Base-by-base conservation (phyloP, 2,888 invertebrate species). In the Agrochola lota region DNA sequence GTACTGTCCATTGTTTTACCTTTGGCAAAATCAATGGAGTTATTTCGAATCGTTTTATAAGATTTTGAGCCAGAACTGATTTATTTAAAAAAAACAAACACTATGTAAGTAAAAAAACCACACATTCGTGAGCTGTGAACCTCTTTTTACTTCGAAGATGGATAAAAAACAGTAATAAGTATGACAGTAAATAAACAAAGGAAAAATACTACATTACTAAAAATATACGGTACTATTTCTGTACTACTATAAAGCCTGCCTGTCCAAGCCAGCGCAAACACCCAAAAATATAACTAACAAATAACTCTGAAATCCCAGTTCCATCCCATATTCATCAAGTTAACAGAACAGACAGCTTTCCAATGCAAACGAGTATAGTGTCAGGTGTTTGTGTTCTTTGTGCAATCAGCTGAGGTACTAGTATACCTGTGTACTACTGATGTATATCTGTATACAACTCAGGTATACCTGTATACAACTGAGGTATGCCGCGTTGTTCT, bases 331-430 rank as follows among this genome's bases (percentile, higher is more conserved):
- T 75, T 69, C 46, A 75, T 77, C 74, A 77, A 67, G 78, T 78
- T 82, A 80, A 76, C 78, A 59, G 71, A 80, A 76, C 78, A 59
- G 71, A 74, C 57, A 74, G 79, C 71, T 84, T 81, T 85, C 71
- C 62, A 67, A 80, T 85, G 80, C 83, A 81, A 88, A 89, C 75
- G 46, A 80, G 64, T 55, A 73, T 40, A 75, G 75, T 75, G 81
- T 77, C 78, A 84, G 83, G 80, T 78, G 71, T 78, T 81, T 84
- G 71, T 80, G 83, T 80, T 81, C 87, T 89, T 88, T 89, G 90
- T 88, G 71, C 89, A 89, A 89, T 89, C 90, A 89, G 71, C 85
- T 23, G 12, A 57, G 17, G n/a, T 35, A 35, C 35, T 35, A 35
- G 35, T 75, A 46, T 26, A 23, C 20, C 26, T 52, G 49, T 67